These are phyloP conservation scores for Papilio dardanus DNA, from an alignment of 1,140 invertebrate genomes.

Conservation along the genomic window DNA sequence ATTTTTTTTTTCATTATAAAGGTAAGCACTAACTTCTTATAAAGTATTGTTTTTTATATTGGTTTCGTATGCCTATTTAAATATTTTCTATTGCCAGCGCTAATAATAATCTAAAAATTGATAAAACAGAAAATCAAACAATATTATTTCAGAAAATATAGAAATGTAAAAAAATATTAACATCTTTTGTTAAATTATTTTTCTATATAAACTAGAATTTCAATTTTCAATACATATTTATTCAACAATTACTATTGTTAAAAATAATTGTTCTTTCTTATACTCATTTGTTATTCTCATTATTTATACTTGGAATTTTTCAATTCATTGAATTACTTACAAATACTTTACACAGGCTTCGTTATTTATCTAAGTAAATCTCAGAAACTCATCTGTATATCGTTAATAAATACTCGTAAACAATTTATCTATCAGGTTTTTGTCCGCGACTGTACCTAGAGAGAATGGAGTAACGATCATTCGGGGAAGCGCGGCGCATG, in stretches of 20 bases:
- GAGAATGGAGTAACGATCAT: slow-evolving; percentile 49
- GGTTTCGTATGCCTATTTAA: neutral
- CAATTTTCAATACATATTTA: neutral
- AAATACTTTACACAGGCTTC: neutral
- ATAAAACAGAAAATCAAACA: neutral
- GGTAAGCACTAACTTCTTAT: too few relatives aligned
- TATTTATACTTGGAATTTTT: neutral
- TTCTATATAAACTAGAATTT: neutral
- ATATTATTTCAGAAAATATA: neutral
- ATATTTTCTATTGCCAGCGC: neutral
- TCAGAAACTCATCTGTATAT: neutral
- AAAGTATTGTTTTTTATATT: too few relatives aligned
- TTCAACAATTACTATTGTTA: neutral
- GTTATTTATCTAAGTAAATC: neutral
- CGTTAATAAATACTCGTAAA: slow-evolving; percentile 6
- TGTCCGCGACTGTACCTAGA: slow-evolving; percentile 40
- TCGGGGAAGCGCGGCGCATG: slow-evolving; percentile 59
- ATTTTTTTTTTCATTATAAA: neutral
- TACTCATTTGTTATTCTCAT: slow-evolving; percentile 1
- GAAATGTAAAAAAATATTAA: neutral
- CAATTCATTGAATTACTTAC: slow-evolving; percentile 16
- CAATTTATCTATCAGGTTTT: slow-evolving; percentile 31
- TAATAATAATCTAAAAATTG: neutral
- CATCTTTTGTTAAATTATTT: neutral
- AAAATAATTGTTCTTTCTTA: neutral